Percentiles rank a stretch among this genome's conserved stretches.
phyloP scores from a whole-genome alignment of 2,113 vertebrate species.

The Centropus unirufus region DNA sequence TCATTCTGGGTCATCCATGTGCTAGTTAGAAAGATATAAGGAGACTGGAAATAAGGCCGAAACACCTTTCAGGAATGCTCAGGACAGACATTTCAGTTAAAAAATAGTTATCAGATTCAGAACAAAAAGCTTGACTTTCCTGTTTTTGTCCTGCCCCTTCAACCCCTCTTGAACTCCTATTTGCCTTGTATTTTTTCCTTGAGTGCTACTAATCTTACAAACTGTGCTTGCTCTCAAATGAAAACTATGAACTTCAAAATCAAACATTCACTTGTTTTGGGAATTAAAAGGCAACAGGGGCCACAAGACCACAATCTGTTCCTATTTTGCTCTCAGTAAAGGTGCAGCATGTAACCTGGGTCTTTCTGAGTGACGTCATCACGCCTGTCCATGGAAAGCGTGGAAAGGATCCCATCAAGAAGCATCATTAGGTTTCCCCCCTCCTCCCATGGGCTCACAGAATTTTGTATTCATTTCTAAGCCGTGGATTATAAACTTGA shows the following conservation, averaged over 20 bases:
- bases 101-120: background rate
- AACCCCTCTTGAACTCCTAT: background rate
- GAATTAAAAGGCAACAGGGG: background rate
- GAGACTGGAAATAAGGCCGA: background rate
- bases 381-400: rapidly evolving
- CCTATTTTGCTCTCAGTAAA: background rate
- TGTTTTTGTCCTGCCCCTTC: background rate
- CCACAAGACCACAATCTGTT: background rate
- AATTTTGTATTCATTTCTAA: background rate
- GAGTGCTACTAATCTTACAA: background rate
- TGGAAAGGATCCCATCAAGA: background rate
- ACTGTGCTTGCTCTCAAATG: background rate
- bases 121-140: background rate
- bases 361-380: background rate
- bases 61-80: background rate
- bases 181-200: background rate
- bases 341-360: rapidly evolving
- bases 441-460: background rate
- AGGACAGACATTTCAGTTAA: background rate
- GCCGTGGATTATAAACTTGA: background rate
- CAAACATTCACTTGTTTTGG: background rate
- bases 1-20: background rate
- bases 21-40: background rate
- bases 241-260: background rate
- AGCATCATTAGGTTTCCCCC: background rate